Evolutionary conservation across 2,113 vertebrate genomes (phyloP), one percentile per base, ranked within the genome.

Genomic region (Strix uralensis): DNA sequence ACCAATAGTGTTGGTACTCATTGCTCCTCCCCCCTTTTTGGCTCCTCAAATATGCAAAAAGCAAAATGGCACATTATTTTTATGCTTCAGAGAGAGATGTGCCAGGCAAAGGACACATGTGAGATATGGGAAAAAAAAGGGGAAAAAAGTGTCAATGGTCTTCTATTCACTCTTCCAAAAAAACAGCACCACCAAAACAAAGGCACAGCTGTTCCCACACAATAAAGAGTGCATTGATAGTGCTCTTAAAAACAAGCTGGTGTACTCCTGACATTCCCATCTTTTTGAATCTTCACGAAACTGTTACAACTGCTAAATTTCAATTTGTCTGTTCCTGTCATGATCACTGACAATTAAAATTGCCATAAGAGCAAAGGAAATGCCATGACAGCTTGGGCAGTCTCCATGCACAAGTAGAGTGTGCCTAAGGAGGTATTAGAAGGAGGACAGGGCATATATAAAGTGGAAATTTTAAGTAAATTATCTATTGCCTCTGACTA

Each of bases 151-250:
- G 75, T 95, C 87, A 89, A 57, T 95, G 38, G 70, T 87, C 78
- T 73, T 59, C 89, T 97, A 80, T 84, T 93, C 78, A 80, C 58
- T 42, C 66, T 93, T 87, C 58, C 81, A 51, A 73, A 90, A 73
- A 90, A 91, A 10, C 73, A 96, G 52, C 20, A 9, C 27, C 22
- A 66, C 25, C 5, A 11, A 82, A 93, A 97, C 90, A 97, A 94
- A 96, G 79, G 52, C 84, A 59, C 36, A 66, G 40, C 89, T 96
- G 94, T 94, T 88, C 49, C 84, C 42, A 34, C 51, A 36, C 2
- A 5, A 93, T 91, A 95, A 96, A 94, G 71, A 42, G 21, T 3
- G 2, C 93, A 88, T 77, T 90, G 89, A 97, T 55, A 69, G 74
- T 11, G 44, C 40, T 92, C 54, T 74, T 80, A 54, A 94, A 97